Evolutionary conservation across 2,113 vertebrate genomes (phyloP).

Genomic region (Chionomys nivalis): DNA sequence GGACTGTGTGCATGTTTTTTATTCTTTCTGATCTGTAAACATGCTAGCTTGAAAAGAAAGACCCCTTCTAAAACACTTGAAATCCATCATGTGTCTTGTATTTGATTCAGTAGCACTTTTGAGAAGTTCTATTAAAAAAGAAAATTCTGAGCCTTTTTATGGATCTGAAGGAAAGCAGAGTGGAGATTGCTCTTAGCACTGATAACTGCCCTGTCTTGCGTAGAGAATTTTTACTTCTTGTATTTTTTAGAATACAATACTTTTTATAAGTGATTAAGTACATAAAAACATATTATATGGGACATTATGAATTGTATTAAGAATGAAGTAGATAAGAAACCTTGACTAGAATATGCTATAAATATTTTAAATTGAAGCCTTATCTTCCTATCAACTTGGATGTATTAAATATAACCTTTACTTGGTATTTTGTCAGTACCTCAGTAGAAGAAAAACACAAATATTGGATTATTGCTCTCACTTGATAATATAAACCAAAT

Average conservation of each 20-base stretch:
- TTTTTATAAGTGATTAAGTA: constrained; percentile 22
- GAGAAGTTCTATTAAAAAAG: background rate
- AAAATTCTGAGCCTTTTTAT: background rate
- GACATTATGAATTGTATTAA: constrained; percentile 38
- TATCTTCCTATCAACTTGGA: background rate
- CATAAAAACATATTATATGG: background rate
- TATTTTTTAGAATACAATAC: constrained; percentile 49
- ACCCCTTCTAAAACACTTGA: background rate
- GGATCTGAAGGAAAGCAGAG: background rate
- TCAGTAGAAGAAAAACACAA: background rate
- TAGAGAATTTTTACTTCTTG: constrained; percentile 50
- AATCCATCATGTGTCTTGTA: constrained; percentile 1
- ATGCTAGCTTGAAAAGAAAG: background rate
- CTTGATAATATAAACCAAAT: background rate
- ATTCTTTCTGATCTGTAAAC: background rate
- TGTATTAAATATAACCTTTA: background rate
- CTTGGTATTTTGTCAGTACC: background rate
- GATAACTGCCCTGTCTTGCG: constrained; percentile 9
- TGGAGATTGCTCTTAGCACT: constrained; percentile 13
- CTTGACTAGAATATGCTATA: background rate
- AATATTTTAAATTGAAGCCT: constrained; percentile 16
- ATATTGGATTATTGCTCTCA: background rate
- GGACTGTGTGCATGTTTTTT: background rate
- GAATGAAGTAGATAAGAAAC: constrained; percentile 53
- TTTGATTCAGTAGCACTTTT: constrained; percentile 45